phyloP scores from a whole-genome alignment of 2,797 vertebrate genomes.

The Pipistrellus pygmaeus region DNA sequence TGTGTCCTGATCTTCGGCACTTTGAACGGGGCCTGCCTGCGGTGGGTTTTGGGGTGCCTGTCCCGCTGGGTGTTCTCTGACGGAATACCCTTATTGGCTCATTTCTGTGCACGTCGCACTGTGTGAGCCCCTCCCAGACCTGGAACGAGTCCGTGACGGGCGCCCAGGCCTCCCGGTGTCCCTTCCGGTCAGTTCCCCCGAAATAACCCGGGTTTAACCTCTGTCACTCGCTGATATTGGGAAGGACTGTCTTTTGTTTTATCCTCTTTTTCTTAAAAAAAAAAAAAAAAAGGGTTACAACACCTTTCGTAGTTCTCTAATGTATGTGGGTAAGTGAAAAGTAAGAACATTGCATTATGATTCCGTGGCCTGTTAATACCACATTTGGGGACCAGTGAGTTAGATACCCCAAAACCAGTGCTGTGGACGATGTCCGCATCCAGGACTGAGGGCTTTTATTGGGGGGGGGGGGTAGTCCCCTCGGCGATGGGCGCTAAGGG shows the following conservation, averaged over 20 bases:
- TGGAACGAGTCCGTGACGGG: neutral
- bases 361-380: neutral
- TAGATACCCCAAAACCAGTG: neutral
- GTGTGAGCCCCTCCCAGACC: neutral
- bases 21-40: neutral
- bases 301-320: neutral
- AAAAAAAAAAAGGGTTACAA: neutral
- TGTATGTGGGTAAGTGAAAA: slow-evolving; percentile 18
- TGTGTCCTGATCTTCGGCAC: slow-evolving; percentile 16
- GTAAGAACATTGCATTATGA: neutral
- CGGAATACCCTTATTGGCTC: neutral
- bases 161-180: neutral
- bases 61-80: neutral
- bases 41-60: neutral
- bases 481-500: neutral
- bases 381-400: neutral
- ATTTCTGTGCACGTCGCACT: fast-evolving
- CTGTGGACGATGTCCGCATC: neutral
- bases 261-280: neutral
- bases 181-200: neutral
- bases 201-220: neutral
- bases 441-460: neutral
- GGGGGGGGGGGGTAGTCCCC: neutral
- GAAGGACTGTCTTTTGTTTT: neutral
- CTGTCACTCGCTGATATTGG: neutral